Evolutionary conservation across 1,140 invertebrate species (phyloP).

Genomic region (Notospermus geniculatus): DNA sequence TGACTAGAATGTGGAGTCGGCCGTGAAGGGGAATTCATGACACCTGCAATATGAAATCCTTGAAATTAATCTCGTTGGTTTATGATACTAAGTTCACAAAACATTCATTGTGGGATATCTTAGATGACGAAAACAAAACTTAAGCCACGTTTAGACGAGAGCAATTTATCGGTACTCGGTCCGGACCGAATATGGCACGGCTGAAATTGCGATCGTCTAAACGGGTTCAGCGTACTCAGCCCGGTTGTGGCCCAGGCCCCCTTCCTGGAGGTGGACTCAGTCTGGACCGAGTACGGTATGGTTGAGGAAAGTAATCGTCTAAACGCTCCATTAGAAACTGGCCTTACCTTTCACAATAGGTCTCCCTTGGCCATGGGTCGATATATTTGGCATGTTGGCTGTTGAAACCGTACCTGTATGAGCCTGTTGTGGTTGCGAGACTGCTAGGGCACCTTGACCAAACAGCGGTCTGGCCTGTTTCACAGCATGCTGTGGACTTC

Average conservation of each 20-base stretch:
- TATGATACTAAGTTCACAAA: too few relatives aligned
- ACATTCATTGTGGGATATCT: too few relatives aligned
- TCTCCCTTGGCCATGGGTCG: constrained; percentile 29
- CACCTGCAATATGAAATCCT: constrained; percentile 2
- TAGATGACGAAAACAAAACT: too few relatives aligned
- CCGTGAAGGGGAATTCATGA: constrained; percentile 10
- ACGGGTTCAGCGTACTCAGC: too few relatives aligned
- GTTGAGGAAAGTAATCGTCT: too few relatives aligned
- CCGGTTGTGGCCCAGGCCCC: too few relatives aligned
- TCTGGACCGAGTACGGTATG: too few relatives aligned
- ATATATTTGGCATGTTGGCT: constrained; percentile 17
- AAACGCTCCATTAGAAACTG: neutral
- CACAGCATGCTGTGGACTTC: neutral
- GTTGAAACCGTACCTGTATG: neutral
- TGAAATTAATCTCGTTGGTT: neutral
- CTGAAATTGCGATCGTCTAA: too few relatives aligned
- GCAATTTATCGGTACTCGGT: too few relatives aligned
- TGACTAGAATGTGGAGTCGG: neutral
- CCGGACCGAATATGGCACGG: too few relatives aligned
- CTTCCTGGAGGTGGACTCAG: too few relatives aligned
- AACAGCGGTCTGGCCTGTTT: constrained; percentile 13
- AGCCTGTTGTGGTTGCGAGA: constrained; percentile 10
- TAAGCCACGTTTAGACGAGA: too few relatives aligned
- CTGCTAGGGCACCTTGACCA: constrained; percentile 21
- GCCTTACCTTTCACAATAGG: constrained; percentile 47